Conservation (phyloP, 2,888 invertebrate genomes). For the Cheilosia impressa region DNA sequence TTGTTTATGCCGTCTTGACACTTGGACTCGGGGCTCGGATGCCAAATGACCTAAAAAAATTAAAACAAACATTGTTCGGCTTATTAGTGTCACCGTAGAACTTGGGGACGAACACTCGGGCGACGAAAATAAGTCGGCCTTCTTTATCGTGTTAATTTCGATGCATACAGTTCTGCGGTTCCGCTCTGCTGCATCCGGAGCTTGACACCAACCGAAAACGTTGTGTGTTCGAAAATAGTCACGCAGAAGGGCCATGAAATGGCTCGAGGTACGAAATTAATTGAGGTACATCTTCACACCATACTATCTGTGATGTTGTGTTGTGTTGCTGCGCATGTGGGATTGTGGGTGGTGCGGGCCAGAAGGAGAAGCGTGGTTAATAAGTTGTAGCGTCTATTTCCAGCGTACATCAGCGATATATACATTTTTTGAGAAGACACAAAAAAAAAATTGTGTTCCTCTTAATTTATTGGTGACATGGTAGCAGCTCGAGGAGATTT, state of each 20-base stretch:
- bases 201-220: constrained; percentile 53
- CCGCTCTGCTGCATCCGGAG: constrained; percentile 52
- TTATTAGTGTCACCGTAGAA: constrained; percentile 59
- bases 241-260: constrained; percentile 57
- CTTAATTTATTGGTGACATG: constrained; percentile 69
- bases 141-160: constrained; percentile 56
- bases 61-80: constrained; percentile 22
- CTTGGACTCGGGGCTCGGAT: constrained; percentile 35
- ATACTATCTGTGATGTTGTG: constrained; percentile 18
- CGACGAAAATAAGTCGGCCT: constrained; percentile 63
- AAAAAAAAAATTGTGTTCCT: not conserved
- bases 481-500: constrained; percentile 62
- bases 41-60: constrained; percentile 62
- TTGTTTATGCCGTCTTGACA: constrained; percentile 44
- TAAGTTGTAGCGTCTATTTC: constrained; percentile 67
- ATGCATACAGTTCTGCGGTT: constrained; percentile 31
- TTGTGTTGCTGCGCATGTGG: not conserved
- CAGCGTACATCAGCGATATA: not conserved
- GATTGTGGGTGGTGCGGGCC: constrained; percentile 7
- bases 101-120: constrained; percentile 7
- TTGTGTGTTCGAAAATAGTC: constrained; percentile 19
- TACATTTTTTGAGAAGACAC: not conserved
- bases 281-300: constrained; percentile 58
- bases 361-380: constrained; percentile 54
- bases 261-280: constrained; percentile 62